These are phyloP conservation scores for Labeo rohita DNA, from an alignment of 2,113 vertebrate genomes.

Conservation along the genomic window DNA sequence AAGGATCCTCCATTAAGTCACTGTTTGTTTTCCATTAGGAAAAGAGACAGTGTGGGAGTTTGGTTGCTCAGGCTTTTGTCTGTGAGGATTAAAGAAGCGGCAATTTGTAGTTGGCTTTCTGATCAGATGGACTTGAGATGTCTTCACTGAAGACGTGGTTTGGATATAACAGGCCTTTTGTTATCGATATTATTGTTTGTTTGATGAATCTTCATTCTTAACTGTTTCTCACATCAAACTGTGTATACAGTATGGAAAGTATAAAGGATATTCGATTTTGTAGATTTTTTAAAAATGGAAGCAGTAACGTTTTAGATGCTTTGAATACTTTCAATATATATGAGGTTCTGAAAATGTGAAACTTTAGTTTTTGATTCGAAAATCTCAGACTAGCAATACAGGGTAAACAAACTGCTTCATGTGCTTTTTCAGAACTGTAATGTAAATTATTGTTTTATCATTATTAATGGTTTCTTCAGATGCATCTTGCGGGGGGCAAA, in stretches of 20 bases:
- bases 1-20: slow-evolving; percentile 13
- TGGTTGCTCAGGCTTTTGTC: slow-evolving; percentile 5
- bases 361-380: slow-evolving; percentile 30
- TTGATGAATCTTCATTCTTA: not conserved
- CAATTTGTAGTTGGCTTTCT: slow-evolving; percentile 3
- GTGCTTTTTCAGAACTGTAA: slow-evolving; percentile 36
- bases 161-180: not conserved
- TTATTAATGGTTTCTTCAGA: not conserved
- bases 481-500: not conserved
- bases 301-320: not conserved
- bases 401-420: slow-evolving; percentile 47
- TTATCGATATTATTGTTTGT: not conserved
- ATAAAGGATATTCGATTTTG: not conserved
- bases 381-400: slow-evolving; percentile 57
- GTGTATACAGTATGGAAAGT: slow-evolving; percentile 4
- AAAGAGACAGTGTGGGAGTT: slow-evolving; percentile 28
- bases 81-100: not conserved
- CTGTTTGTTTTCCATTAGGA: slow-evolving; percentile 26
- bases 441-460: not conserved
- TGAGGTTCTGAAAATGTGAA: slow-evolving; percentile 37
- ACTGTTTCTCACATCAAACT: not conserved
- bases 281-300: not conserved
- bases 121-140: not conserved
- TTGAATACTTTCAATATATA: not conserved
- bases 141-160: not conserved